These are phyloP conservation scores for Eupithecia subumbrata DNA, from an alignment of 2,888 invertebrate genomes.

Conservation along the genomic window DNA sequence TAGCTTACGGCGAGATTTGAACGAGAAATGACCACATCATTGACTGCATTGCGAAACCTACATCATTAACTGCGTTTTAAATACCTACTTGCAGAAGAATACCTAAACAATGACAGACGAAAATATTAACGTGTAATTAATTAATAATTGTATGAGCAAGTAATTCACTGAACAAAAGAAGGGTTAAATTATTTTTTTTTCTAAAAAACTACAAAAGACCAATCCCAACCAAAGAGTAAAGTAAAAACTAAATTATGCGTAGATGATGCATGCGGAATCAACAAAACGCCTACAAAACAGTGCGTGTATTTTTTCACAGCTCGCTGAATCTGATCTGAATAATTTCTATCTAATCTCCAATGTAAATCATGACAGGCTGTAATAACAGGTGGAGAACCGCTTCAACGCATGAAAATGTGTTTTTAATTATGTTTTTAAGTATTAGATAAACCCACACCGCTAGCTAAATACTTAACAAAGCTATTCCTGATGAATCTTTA, in stretches of 20 bases:
- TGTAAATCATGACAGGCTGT: conserved; percentile 48
- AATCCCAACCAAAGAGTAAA: not conserved
- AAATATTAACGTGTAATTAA: too few relatives aligned
- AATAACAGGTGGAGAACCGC: conserved; percentile 11
- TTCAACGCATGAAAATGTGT: conserved; percentile 7
- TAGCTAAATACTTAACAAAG: not conserved
- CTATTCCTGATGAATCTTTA: not conserved
- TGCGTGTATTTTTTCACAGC: conserved; percentile 41
- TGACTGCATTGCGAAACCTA: too few relatives aligned
- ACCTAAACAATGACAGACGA: too few relatives aligned
- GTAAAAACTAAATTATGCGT: not conserved
- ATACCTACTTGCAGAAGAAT: too few relatives aligned
- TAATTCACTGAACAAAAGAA: too few relatives aligned
- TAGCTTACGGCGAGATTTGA: too few relatives aligned
- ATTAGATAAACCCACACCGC: not conserved
- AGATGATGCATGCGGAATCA: conserved; percentile 31
- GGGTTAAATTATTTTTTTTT: not conserved
- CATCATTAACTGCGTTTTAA: too few relatives aligned
- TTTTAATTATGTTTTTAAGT: not conserved
- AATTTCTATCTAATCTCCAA: conserved; percentile 62
- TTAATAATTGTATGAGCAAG: too few relatives aligned
- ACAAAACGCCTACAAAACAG: conserved; percentile 33
- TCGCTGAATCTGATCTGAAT: conserved; percentile 38
- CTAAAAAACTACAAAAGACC: not conserved
- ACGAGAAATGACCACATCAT: too few relatives aligned